Base-by-base conservation (phyloP, 2,888 invertebrate genomes). In the Drosophila paramelanica region DNA sequence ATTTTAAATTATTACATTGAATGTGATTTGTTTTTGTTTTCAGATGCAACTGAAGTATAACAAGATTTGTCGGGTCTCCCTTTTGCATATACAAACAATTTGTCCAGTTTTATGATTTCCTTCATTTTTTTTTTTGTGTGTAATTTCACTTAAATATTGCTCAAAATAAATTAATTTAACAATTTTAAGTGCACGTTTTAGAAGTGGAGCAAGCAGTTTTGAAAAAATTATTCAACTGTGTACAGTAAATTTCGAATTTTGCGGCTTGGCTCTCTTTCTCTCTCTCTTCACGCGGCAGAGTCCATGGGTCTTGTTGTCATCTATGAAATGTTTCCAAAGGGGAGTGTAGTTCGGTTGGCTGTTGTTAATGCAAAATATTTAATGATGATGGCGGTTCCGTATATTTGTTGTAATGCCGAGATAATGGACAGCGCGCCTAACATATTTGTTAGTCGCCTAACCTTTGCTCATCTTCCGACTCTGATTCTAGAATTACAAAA, bases 381-480 rank as follows among this genome's bases (percentile, higher is more conserved):
- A 58, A 52, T 58, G 59, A 55, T 52, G 61, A 57, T 60, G 45
- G 60, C 45, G 60, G 27, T 47, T 56, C 27, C 53, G 42, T 49
- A 20, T 20, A 46, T 46, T 58, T 64, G 14, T 31, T 50, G 38
- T 36, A 27, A 38, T 59, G 51, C 51, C 41, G 51, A 62, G 38
- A 64, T 51, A 51, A 33, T 64, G 39, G 31, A 51, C 43, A 62
- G 31, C 64, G 43, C 31, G 14, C 33, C 20, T 23, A 45, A 36
- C 43, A 50, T 62, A 47, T 52, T 77, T 78, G 75, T 89, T 90
- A 89, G 70, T 91, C 90, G 74, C 84, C 90, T 65, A 89, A 83
- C 64, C 88, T 91, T 71, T 91, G 91, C 68, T 93, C 92, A 71
- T 92, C 93, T 66, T 93, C 92, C 65, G 92, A 92, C 85, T 92